Base-by-base conservation (phyloP, 2,888 invertebrate genomes). In the Lasioglossum malachurum region DNA sequence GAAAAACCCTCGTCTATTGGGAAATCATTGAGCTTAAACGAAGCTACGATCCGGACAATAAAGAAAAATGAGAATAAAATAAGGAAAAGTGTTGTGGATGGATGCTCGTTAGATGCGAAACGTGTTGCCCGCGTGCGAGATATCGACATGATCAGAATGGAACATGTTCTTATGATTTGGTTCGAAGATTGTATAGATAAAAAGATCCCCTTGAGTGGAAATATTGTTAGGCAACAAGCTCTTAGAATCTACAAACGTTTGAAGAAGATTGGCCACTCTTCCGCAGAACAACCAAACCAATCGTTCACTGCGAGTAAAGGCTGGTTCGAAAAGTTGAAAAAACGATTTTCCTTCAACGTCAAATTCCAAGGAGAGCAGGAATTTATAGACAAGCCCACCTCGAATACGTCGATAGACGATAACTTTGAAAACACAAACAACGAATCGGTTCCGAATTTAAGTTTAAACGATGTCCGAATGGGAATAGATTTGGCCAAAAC, bases 231-330 rank as follows among this genome's bases (percentile, higher is more conserved):
- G 71, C 83, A 88, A 77, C 86, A 86, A 84, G 88, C 84, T 78
- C 83, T 88, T 81, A 87, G 84, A 87, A 83, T 87, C 83, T 87
- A 87, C 67, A 75, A 88, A 75, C 85, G 87, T 87, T 87, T 87
- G 83, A 83, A 79, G 80, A 79, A 85, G 60, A 85, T 81, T 87
- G 85, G 84, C 53, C 80, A 83, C 80, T 82, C 82, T 83, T 77
- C 49, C 84, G 78, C 86, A 78, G 84, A 46, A 71, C 80, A 41
- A 84, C 60, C 83, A 84, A 83, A 82, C 79, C 80, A 80, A 75
- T 80, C 86, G 38, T 88, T 90, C 86, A 74, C 64, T 44, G 88
- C 88, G 67, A 91, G 89, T 82, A 90, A 88, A 77, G 89, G 87
- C 19, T 88, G 88, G 88, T 86, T 89, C 64, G 86, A 84, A 76